Percentiles rank a stretch among this genome's conserved stretches.
Evolutionary conservation across 35 echinoderm and acorn worm genomes (phyloP).

Genomic region (Strongylocentrotus purpuratus): DNA sequence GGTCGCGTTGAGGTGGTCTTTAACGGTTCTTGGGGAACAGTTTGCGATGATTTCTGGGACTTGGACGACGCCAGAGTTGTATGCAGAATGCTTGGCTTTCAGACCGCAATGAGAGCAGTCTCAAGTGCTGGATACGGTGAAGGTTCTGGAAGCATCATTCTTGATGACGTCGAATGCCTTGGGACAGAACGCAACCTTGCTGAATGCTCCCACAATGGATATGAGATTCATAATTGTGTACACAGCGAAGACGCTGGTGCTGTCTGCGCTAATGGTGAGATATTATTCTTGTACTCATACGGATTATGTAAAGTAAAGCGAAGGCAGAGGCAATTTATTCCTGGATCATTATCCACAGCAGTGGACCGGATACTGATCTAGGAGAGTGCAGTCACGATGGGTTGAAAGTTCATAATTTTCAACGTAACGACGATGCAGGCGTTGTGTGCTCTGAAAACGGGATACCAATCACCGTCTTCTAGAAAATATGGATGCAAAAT

Average conservation of each 20-base stretch:
- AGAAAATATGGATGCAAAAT: too few relatives aligned
- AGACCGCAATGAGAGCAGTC: neutral
- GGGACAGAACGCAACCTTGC: neutral
- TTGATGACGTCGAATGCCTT: neutral
- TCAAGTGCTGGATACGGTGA: neutral
- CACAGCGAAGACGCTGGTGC: neutral
- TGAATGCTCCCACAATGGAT: neutral
- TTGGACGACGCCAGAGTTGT: neutral
- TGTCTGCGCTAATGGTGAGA: neutral
- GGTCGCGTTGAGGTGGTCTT: neutral
- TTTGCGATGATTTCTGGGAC: neutral
- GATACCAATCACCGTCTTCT: neutral
- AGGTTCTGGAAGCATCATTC: neutral
- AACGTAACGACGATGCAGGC: neutral
- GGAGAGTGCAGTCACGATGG: neutral
- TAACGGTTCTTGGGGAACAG: neutral
- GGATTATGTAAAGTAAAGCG: neutral
- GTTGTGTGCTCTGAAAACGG: neutral
- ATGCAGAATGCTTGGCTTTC: neutral
- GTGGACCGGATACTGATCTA: neutral
- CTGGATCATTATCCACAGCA: neutral
- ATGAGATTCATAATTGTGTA: neutral
- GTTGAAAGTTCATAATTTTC: neutral
- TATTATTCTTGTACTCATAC: neutral
- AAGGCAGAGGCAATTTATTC: neutral